Percentiles rank a stretch among this genome's conserved stretches.
Conservation (phyloP, 2,888 invertebrate genomes). For the Drosophila nr. perissopoda region DNA sequence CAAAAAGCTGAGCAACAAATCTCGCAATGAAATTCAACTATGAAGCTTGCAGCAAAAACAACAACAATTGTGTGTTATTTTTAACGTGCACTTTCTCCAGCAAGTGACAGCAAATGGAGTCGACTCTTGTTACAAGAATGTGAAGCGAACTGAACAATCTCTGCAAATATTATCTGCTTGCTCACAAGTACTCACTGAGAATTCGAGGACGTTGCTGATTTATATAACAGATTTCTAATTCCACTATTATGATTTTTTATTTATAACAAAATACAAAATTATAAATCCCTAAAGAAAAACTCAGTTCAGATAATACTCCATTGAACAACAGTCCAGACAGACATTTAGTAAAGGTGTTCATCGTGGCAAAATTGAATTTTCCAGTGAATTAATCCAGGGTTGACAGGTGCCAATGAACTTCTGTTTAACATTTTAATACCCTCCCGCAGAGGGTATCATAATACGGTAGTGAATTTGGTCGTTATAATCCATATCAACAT, state of each 20-base stretch:
- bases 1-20: conserved; percentile 25
- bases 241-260: background rate
- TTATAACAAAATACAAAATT: background rate
- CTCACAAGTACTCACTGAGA: background rate
- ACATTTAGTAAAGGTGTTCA: background rate
- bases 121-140: background rate
- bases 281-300: background rate
- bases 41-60: conserved; percentile 23
- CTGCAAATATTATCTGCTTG: background rate
- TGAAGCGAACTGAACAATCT: background rate
- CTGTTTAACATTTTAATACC: background rate
- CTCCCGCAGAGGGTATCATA: background rate
- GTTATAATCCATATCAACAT: background rate
- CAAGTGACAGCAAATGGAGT: background rate
- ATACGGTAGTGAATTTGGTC: background rate
- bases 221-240: background rate
- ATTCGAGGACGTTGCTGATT: background rate
- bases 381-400: background rate
- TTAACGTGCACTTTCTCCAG: background rate
- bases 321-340: background rate
- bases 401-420: background rate
- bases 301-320: background rate
- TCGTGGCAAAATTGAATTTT: background rate
- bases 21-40: conserved; percentile 53
- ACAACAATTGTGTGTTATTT: conserved; percentile 15